Conservation (phyloP, 2,113 vertebrate species). For the Leiothrix lutea region DNA sequence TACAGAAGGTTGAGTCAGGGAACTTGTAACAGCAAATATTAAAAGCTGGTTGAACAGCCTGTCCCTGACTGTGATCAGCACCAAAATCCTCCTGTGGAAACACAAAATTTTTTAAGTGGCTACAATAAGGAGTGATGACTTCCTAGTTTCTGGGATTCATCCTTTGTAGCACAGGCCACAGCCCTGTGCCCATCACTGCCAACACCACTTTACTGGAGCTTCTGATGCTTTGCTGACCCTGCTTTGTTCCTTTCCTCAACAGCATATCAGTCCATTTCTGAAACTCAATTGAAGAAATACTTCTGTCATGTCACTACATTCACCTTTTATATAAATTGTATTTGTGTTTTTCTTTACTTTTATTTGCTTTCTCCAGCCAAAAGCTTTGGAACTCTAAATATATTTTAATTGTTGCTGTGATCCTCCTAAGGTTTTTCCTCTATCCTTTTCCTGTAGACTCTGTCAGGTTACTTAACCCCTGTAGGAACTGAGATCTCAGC, state of each 20-base stretch:
- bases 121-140: neutral
- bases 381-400: neutral
- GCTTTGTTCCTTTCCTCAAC: neutral
- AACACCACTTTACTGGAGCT: neutral
- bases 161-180: neutral
- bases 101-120: neutral
- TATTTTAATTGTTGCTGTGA: neutral
- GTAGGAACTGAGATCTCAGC: constrained; percentile 86
- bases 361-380: neutral
- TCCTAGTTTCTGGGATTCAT: neutral
- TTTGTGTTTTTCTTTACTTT: neutral
- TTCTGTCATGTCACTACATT: neutral
- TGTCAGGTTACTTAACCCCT: constrained; percentile 88
- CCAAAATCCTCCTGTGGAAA: neutral
- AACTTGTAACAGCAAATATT: neutral
- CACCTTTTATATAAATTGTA: neutral
- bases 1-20: neutral
- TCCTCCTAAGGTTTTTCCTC: constrained; percentile 13
- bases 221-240: neutral
- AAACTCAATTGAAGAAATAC: neutral
- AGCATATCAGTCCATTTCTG: neutral
- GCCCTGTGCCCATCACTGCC: neutral
- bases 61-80: neutral
- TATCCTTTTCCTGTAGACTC: constrained; percentile 74
- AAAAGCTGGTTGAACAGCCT: neutral